Evolutionary conservation across 2,113 vertebrate species (phyloP).

Genomic region (Scolopax mira): DNA sequence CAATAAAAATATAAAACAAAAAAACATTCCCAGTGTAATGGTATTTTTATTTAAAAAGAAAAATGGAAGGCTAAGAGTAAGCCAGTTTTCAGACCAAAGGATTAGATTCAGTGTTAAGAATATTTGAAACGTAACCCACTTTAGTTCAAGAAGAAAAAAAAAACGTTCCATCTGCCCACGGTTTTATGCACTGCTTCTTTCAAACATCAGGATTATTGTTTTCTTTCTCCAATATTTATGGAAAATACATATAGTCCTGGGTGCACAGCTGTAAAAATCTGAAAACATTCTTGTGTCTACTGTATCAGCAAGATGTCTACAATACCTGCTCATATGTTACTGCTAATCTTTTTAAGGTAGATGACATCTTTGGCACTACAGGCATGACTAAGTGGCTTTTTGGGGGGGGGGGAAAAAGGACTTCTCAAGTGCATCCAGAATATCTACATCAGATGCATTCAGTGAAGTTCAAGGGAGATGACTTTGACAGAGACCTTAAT

Average conservation of each 20-base stretch:
- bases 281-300: slow-evolving; percentile 35
- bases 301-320: background rate
- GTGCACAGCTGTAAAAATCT: slow-evolving; percentile 55
- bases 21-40: background rate
- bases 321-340: background rate
- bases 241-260: slow-evolving; percentile 41
- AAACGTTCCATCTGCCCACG: background rate
- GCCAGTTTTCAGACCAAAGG: background rate
- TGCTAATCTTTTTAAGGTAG: background rate
- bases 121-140: slow-evolving; percentile 23
- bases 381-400: background rate
- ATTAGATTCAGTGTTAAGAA: slow-evolving; percentile 25
- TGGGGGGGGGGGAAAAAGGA: background rate
- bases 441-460: background rate
- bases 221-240: slow-evolving; percentile 60
- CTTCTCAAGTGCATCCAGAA: background rate
- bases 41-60: slow-evolving; percentile 28
- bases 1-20: background rate
- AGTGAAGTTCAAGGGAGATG: background rate
- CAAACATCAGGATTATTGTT: slow-evolving; percentile 48
- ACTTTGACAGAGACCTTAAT: background rate
- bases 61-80: slow-evolving; percentile 16
- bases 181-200: slow-evolving; percentile 56
- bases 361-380: background rate
- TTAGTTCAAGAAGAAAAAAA: background rate